Percentiles rank a stretch among this genome's conserved stretches.
Evolutionary conservation across 2,797 vertebrate genomes (phyloP).

Genomic region (Onychomys arenicola): DNA sequence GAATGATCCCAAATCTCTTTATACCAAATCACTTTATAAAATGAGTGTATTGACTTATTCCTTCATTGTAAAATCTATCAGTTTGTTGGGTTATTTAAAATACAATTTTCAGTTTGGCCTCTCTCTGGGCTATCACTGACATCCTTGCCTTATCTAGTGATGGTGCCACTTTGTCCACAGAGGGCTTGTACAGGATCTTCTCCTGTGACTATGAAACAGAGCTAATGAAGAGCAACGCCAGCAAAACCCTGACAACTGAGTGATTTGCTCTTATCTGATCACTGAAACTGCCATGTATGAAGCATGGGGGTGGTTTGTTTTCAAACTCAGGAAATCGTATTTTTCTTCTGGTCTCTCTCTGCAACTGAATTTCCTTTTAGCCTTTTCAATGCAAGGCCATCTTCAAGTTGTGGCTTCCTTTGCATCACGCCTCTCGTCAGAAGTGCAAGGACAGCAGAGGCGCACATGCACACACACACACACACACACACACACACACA

Average conservation of each 20-base stretch:
- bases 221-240: not conserved
- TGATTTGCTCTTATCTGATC: not conserved
- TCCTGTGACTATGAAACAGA: not conserved
- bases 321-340: not conserved
- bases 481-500: too few relatives aligned
- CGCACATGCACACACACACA: too few relatives aligned
- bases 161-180: not conserved
- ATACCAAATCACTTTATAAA: not conserved
- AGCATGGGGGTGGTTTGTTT: slow-evolving; percentile 14
- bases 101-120: not conserved
- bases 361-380: not conserved
- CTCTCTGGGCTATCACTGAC: not conserved
- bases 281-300: not conserved
- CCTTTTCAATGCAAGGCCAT: not conserved
- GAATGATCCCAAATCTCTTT: not conserved
- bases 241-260: not conserved
- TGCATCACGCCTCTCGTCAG: not conserved
- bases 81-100: slow-evolving; percentile 2
- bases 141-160: not conserved
- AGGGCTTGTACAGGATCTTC: not conserved
- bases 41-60: not conserved
- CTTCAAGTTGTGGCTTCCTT: slow-evolving; percentile 59
- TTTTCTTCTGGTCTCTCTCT: not conserved
- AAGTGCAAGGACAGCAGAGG: not conserved
- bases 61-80: slow-evolving; percentile 24